A percentile compares a stretch with the other conserved stretches of the same genome.
Conservation (phyloP, 2,888 invertebrate genomes). For the Punctoribates punctum region DNA sequence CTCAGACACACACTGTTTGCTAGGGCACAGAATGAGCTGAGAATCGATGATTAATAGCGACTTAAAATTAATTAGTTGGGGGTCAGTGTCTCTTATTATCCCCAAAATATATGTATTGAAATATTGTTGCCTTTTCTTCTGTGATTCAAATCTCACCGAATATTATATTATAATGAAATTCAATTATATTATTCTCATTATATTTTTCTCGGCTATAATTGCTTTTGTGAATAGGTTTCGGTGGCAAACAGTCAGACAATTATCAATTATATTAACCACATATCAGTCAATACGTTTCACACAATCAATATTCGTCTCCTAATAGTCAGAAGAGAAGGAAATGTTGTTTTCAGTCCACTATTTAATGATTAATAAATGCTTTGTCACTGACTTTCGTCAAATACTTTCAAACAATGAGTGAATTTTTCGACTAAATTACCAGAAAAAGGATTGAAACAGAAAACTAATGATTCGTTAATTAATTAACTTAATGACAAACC, state of each 20-base stretch:
- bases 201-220: not conserved
- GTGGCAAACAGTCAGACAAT: not conserved
- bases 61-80: constrained; percentile 29
- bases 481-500: too few relatives aligned
- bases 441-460: too few relatives aligned
- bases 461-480: too few relatives aligned
- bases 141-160: not conserved
- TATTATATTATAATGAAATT: not conserved
- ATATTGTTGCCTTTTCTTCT: not conserved
- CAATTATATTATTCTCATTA: not conserved
- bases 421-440: too few relatives aligned
- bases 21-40: not conserved
- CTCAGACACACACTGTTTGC: not conserved
- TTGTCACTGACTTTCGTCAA: not conserved
- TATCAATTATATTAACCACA: constrained; percentile 31
- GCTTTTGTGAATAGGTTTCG: not conserved
- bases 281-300: constrained; percentile 25
- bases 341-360: not conserved
- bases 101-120: not conserved
- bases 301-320: not conserved
- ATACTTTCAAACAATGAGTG: not conserved
- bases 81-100: constrained; percentile 35
- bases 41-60: constrained; percentile 25
- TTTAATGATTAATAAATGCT: constrained; percentile 23
- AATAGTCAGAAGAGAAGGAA: not conserved